Evolutionary conservation across 2,797 vertebrate species (phyloP).

Genomic region (Liasis olivaceus): DNA sequence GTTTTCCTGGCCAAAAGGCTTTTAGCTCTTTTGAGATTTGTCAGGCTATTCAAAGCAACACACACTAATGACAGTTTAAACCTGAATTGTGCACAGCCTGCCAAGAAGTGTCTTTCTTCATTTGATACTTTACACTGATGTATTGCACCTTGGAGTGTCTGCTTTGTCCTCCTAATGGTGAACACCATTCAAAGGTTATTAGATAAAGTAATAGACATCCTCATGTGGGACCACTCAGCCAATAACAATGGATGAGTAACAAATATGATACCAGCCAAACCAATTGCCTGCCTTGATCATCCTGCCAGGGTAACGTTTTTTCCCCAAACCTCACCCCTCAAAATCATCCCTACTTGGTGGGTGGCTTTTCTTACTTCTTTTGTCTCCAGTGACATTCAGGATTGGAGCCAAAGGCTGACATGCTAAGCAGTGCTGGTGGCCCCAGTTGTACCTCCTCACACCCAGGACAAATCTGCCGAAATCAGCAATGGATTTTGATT

Average conservation of each 20-base stretch:
- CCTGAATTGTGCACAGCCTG: slow-evolving; percentile 29
- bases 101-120: slow-evolving; percentile 60
- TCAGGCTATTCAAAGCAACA: slow-evolving; percentile 56
- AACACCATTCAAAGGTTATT: slow-evolving; percentile 53
- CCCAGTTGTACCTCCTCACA: background rate
- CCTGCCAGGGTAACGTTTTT: slow-evolving; percentile 41
- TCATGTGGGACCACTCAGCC: slow-evolving; percentile 45
- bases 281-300: slow-evolving; percentile 61
- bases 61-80: slow-evolving; percentile 48
- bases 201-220: slow-evolving; percentile 48
- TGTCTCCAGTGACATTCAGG: background rate
- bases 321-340: slow-evolving; percentile 25
- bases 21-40: slow-evolving; percentile 63
- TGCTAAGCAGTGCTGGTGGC: background rate
- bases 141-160: slow-evolving; percentile 58
- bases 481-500: background rate
- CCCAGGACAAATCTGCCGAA: background rate
- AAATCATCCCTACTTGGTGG: slow-evolving; percentile 39
- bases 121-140: slow-evolving; percentile 62
- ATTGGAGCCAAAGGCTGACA: background rate
- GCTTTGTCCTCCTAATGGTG: slow-evolving; percentile 56
- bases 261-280: slow-evolving; percentile 34
- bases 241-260: slow-evolving; percentile 32
- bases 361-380: slow-evolving; percentile 31
- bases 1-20: slow-evolving; percentile 56